Base-by-base conservation (phyloP, 2,113 vertebrate species). In the Labrus mixtus region DNA sequence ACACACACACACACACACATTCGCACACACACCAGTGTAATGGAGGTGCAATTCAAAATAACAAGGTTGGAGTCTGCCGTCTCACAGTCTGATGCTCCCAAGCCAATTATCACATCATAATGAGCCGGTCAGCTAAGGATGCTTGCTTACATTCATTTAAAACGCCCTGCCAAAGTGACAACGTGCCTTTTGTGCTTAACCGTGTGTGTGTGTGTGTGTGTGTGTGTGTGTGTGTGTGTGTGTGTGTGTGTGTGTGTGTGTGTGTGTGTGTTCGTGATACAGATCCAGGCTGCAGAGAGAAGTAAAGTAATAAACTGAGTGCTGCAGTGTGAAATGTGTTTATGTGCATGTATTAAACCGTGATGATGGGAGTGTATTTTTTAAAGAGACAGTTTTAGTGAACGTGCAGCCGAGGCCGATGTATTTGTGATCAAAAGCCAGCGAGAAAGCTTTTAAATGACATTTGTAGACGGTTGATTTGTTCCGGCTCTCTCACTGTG, bases 41-140 rank as follows among this genome's bases (percentile, higher is more conserved):
- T 79, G 57, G 76, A 67, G 72, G 56, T 55, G 63, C 82, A 79
- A 77, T 78, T 68, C 76, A 81, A 86, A 83, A 80, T 88, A 92
- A 92, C 82, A 83, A 91, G 82, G 79, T 68, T 82, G 81, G 62
- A 78, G 77, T 66, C 69, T 74, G 76, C 68, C 83, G 81, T 76
- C 85, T 85, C 89, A 86, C 83, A 80, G 81, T 68, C 82, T 89
- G 89, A 90, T 88, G 87, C 65, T 78, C 86, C 68, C 79, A 33
- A 68, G 65, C 83, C 88, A 93, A 92, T 93, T 90, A 91, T 83
- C 87, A 79, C 83, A 65, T 85, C 85, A 82, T 89, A 87, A 92
- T 86, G 82, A 91, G 85, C 71, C 71, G 83, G 82, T 87, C 89
- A 86, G 85, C 79, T 76, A 75, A 68, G 78, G 77, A 82, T 73